Base-by-base conservation (phyloP, 2,888 invertebrate species). In the Eilema griseolum region DNA sequence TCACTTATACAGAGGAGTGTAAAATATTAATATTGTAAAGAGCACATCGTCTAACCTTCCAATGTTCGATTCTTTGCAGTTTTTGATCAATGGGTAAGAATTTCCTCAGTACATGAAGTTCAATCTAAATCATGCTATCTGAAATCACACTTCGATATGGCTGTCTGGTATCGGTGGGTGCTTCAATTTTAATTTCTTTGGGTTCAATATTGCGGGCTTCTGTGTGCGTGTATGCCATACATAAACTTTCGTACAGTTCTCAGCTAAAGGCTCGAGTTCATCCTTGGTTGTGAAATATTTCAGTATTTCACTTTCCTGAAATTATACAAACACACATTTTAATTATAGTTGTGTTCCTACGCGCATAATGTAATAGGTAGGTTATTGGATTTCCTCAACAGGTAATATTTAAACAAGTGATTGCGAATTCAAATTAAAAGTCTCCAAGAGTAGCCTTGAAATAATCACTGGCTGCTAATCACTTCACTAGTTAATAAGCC, bases 171-270 rank as follows among this genome's bases (percentile, higher is more conserved):
- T 74, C 78, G 90, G 89, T 0, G 81, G 95, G 41, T 75, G 95
- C 86, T 84, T 96, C 89, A 86, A 93, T 95, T 92, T 98, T 97
- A 86, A 93, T 95, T 92, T 98, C 97, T 89, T 97, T 95, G 83
- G 88, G 74, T 90, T 91, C n/a, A 96, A 96, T 69, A 99, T 95
- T 63, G 97, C 96, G 0, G 99, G 98, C 83, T 97, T 97, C 90
- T 99, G 99, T 0, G 99, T 99, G 85, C 99, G 96, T 4, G 99
- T 99, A 88, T 99, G 99, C 99, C 99, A 99, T 0, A 99, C 99
- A 75, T 98, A 97, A n/a, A 99, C 98, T 95, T 99, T 98, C 0
- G 98, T 98, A 86, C 99, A 99, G 80, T 97, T 96, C 78, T 98
- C 97, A 0, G 99, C 99, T 74, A 98, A 94, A 0, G 99, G 98